A percentile compares a stretch with the other conserved stretches of the same genome.
Conservation (phyloP, 2,888 invertebrate genomes). For the Melanchra persicariae region DNA sequence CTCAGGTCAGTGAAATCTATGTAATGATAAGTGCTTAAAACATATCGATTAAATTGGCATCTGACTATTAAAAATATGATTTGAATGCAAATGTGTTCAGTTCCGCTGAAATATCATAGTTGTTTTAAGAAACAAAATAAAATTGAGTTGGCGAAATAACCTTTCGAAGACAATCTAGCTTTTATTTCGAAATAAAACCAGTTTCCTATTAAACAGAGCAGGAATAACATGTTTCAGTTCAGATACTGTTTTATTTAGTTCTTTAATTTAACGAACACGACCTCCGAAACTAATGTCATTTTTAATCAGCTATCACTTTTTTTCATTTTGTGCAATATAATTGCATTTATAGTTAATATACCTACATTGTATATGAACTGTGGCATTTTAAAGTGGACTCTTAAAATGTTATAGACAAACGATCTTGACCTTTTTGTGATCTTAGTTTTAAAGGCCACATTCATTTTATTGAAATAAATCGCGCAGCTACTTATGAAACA, state of each 20-base stretch:
- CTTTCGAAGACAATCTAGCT: constrained; percentile 37
- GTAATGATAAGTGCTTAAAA: constrained; percentile 20
- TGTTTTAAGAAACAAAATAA: constrained; percentile 10
- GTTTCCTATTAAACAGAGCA: constrained; percentile 16
- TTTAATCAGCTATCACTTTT: constrained; percentile 37
- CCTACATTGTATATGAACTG: constrained; percentile 40
- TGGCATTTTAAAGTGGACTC: constrained; percentile 70
- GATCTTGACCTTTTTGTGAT: constrained; percentile 73
- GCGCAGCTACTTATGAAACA: constrained; percentile 48
- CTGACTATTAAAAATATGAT: constrained; percentile 6
- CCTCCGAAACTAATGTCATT: constrained; percentile 48
- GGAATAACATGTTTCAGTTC: constrained; percentile 27
- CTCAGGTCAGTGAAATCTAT: constrained; percentile 23
- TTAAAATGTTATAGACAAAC: constrained; percentile 63
- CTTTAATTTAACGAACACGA: constrained; percentile 14
- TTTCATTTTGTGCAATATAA: constrained; percentile 37
- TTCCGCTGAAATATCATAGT: constrained; percentile 11
- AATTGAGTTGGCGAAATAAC: constrained; percentile 11
- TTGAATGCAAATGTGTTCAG: constrained; percentile 25
- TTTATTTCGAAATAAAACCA: constrained; percentile 41
- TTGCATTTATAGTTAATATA: constrained; percentile 31
- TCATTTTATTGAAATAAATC: constrained; percentile 64
- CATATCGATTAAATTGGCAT: constrained; percentile 12
- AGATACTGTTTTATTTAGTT: constrained; percentile 38
- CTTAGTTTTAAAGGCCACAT: constrained; percentile 67